Evolutionary conservation across 2,113 vertebrate species (phyloP), one percentile per base, ranked within the genome.

Genomic region (Cynopterus brachyotis): DNA sequence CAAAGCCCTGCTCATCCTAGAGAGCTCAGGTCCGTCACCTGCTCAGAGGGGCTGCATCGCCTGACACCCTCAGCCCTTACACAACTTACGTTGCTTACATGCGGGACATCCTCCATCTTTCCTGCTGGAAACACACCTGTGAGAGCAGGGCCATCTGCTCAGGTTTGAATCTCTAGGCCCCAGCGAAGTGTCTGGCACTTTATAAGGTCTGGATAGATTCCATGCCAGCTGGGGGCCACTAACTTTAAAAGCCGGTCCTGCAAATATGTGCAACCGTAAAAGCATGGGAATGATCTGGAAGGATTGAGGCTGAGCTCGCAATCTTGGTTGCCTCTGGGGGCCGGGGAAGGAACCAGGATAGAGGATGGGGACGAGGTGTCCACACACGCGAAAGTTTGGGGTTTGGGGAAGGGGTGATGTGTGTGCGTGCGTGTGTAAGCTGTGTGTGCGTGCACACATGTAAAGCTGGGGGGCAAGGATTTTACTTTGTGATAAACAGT

Each of bases 401-500:
- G 22, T 26, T 2, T 60, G 24, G 40, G 78, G 67, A 60, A 47
- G 64, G 40, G 55, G 24, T 24, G 67, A 15, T 6, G 53, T 9
- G 55, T 53, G 86, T 5, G 12, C 40, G 6, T 7, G 0, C 13
- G 13, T 7, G 30, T 35, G 5, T 12, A 32, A 3, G 40, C 15
- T 9, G 16, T 26, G 19, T 64, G 32, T 9, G 2, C 9, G 20
- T 0, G 35, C 9, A 40, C 47, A 37, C 12, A 19, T 1, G 35
- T 40, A 11, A 62, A 42, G 42, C 22, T 62, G 42, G 24, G 37
- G 30, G 16, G 47, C 47, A 73, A 35, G 26, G 50, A 45, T 37
- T 67, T 72, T n/a, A 57, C 32, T 78, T 81, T 42, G 89, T 66
- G 45, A 22, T 45, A 59, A 93, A 79, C 42, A 73, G 40, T 90